phyloP scores from a whole-genome alignment of 2,113 vertebrate genomes.

The Ploceus nigricollis region DNA sequence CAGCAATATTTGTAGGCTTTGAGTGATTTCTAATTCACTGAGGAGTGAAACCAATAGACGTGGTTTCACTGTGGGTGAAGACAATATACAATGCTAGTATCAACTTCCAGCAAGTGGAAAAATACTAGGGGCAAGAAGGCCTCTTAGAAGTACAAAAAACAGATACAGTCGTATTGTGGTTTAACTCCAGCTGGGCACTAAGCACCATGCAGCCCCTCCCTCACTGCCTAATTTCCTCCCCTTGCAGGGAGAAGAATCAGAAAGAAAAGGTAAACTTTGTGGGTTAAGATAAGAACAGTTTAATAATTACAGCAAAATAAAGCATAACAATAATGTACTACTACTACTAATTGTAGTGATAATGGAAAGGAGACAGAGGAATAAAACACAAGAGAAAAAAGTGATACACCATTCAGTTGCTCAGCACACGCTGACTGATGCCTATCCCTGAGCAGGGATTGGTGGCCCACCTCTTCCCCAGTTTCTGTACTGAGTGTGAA shows the following conservation, averaged over 20 bases:
- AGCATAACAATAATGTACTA: not conserved
- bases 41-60: not conserved
- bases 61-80: not conserved
- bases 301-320: not conserved
- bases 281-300: not conserved
- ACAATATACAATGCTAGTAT: not conserved
- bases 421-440: not conserved
- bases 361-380: not conserved
- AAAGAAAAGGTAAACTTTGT: not conserved
- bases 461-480: not conserved
- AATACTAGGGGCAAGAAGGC: rapidly evolving
- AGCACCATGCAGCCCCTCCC: not conserved
- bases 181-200: not conserved
- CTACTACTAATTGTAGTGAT: not conserved
- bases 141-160: not conserved
- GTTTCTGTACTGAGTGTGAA: not conserved
- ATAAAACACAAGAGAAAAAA: not conserved
- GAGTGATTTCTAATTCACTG: not conserved
- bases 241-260: not conserved
- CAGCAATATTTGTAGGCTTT: not conserved
- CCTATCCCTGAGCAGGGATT: rapidly evolving
- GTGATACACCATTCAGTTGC: not conserved
- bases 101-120: not conserved
- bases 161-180: rapidly evolving
- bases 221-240: not conserved